Evolutionary conservation across 2,113 vertebrate genomes (phyloP).

Genomic region (Hyperopisus bebe): DNA sequence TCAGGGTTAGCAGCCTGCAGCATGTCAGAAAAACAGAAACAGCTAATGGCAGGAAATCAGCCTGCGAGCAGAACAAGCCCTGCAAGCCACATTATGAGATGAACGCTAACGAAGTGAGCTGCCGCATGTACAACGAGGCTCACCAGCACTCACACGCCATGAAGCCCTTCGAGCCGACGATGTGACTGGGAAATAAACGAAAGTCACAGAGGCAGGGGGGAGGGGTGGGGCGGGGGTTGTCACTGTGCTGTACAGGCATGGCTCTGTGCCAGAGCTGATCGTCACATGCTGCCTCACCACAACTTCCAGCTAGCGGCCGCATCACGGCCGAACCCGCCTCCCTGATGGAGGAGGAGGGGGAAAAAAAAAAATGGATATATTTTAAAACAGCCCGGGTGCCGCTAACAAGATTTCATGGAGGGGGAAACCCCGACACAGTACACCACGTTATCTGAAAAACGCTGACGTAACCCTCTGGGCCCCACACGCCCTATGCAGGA

Average conservation of each 20-base stretch:
- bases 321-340: neutral
- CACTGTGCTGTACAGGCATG: neutral
- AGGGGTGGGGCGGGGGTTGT: neutral
- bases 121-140: neutral
- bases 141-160: neutral
- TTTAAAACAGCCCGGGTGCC: neutral
- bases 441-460: neutral
- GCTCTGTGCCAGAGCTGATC: neutral
- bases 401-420: neutral
- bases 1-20: neutral
- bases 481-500: neutral
- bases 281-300: neutral
- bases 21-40: neutral
- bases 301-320: neutral
- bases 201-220: neutral
- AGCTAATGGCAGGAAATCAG: neutral
- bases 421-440: slow-evolving; percentile 3
- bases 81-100: neutral
- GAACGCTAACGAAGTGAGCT: neutral
- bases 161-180: neutral
- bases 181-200: neutral
- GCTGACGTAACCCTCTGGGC: slow-evolving; percentile 2
- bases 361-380: neutral
- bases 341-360: neutral
- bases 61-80: neutral